A percentile compares a stretch with the other conserved stretches of the same genome.
These are phyloP conservation scores for Myrmecobius fasciatus DNA, from an alignment of 2,113 vertebrate genomes.

Conservation along the genomic window DNA sequence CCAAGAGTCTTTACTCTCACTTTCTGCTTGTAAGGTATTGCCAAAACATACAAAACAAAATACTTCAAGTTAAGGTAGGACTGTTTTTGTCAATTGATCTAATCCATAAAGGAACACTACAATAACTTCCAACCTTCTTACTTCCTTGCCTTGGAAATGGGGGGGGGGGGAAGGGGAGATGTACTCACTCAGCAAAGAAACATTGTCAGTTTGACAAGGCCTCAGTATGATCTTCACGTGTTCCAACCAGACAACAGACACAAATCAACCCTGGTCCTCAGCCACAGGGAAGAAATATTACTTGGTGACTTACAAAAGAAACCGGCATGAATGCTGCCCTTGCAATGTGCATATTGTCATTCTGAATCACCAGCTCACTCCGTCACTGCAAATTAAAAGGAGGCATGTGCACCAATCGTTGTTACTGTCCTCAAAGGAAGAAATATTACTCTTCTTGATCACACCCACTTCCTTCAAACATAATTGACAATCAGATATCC, in stretches of 20 bases:
- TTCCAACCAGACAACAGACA: conserved; percentile 59
- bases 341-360: neutral
- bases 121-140: conserved; percentile 68
- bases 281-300: conserved; percentile 58
- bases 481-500: conserved; percentile 5
- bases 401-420: neutral
- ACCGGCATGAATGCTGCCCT: neutral
- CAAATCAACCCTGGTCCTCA: conserved; percentile 63
- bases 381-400: conserved; percentile 42
- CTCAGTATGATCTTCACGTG: conserved; percentile 54
- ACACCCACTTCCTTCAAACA: conserved; percentile 30
- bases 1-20: conserved; percentile 78
- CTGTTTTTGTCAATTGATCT: conserved; percentile 80
- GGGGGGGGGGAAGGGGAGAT: conserved; percentile 12
- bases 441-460: conserved; percentile 23
- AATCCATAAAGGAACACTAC: conserved; percentile 80
- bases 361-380: conserved; percentile 41
- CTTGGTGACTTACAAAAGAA: neutral
- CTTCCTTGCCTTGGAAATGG: conserved; percentile 66
- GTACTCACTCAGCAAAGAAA: conserved; percentile 69
- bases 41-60: conserved; percentile 83
- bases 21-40: conserved; percentile 81
- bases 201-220: conserved; percentile 70
- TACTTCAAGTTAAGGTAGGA: conserved; percentile 71
- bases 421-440: conserved; percentile 42